Percentiles rank a stretch among this genome's conserved stretches.
Evolutionary conservation across 2,113 vertebrate genomes (phyloP).

Genomic region (Pedetes capensis): DNA sequence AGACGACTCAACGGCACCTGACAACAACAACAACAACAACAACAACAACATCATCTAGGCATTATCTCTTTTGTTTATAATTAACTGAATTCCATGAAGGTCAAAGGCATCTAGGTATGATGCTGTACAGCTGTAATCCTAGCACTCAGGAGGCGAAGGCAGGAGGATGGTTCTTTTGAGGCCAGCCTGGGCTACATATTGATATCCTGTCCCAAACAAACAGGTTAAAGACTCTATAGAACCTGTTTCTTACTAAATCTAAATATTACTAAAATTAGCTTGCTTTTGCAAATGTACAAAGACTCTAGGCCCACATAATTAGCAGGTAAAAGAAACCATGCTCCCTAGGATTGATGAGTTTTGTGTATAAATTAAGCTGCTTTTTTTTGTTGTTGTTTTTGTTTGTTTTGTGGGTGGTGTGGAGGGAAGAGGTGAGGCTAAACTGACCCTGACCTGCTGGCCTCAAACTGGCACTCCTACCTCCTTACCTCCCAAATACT

Average conservation of each 20-base stretch:
- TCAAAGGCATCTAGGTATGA: background rate
- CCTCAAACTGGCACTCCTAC: background rate
- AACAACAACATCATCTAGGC: background rate
- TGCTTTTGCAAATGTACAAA: constrained; percentile 17
- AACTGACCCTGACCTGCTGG: background rate
- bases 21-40: too few species aligned
- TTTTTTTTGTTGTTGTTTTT: too few species aligned
- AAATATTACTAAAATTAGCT: constrained; percentile 35
- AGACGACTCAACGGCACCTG: too few species aligned
- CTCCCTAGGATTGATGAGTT: background rate
- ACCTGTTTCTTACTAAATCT: background rate
- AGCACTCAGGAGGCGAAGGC: background rate
- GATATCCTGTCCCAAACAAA: too few species aligned
- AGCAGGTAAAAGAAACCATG: background rate
- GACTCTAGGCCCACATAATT: background rate
- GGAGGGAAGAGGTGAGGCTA: background rate
- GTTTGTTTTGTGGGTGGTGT: too few species aligned
- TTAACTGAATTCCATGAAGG: constrained; percentile 38
- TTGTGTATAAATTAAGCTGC: background rate
- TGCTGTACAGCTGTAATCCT: background rate
- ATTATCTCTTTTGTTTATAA: constrained; percentile 18
- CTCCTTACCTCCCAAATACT: background rate
- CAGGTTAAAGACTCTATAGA: background rate
- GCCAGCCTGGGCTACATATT: background rate
- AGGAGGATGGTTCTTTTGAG: background rate